Percentiles rank a stretch among this genome's conserved stretches.
Evolutionary conservation across 1,140 invertebrate genomes (phyloP).

Genomic region (Sitophilus oryzae): DNA sequence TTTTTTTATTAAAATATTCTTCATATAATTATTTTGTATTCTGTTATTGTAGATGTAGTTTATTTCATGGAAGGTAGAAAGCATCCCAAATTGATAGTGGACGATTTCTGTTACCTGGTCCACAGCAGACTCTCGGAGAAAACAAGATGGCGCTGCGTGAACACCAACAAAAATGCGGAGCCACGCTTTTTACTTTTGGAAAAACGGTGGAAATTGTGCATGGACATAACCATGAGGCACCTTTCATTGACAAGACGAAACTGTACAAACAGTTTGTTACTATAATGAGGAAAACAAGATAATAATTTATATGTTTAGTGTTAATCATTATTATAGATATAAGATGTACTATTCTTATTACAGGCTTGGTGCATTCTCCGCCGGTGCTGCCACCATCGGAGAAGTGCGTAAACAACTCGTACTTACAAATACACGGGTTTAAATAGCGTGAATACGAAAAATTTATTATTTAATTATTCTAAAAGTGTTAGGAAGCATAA

Average conservation of each 20-base stretch:
- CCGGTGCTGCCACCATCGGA: no score
- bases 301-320: no score
- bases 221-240: slow-evolving; percentile 26
- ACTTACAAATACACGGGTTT: no score
- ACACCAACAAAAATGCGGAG: slow-evolving; percentile 29
- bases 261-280: slow-evolving; percentile 11
- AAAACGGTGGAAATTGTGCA: slow-evolving; percentile 24
- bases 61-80: slow-evolving; percentile 26
- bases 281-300: slow-evolving; percentile 8
- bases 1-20: not conserved
- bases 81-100: slow-evolving; percentile 27
- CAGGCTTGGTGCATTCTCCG: no score
- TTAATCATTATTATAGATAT: no score
- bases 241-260: slow-evolving; percentile 4
- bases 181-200: slow-evolving; percentile 23
- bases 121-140: slow-evolving; percentile 19
- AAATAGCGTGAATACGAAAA: no score
- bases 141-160: slow-evolving; percentile 30
- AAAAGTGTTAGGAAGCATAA: no score
- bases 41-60: slow-evolving; percentile 26
- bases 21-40: not conserved
- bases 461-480: no score
- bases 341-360: no score
- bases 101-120: slow-evolving; percentile 20
- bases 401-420: no score